These are phyloP conservation scores for Hydrolagus affinis DNA, from an alignment of 2,113 vertebrate genomes.

Conservation along the genomic window DNA sequence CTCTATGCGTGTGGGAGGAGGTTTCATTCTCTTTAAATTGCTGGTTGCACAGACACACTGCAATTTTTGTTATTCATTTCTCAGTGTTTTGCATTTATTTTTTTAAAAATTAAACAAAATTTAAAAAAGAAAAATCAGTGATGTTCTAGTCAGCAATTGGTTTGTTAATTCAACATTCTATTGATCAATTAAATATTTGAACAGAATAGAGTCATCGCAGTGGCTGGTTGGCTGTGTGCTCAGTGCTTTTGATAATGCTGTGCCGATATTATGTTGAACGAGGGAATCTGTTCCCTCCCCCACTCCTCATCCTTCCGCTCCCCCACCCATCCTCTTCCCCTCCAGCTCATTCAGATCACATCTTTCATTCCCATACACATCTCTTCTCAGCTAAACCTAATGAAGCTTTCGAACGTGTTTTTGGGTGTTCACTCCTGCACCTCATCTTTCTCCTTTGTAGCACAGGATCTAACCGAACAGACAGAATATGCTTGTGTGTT, in stretches of 20 bases:
- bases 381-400: neutral
- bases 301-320: no score
- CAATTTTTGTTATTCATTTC: neutral
- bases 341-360: neutral
- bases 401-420: neutral
- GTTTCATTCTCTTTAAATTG: no score
- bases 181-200: conserved; percentile 24
- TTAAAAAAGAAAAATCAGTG: neutral
- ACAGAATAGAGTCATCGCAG: neutral
- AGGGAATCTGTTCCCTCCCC: neutral
- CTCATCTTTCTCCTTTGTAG: neutral
- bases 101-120: conserved; percentile 1
- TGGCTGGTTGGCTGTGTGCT: neutral
- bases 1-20: no score
- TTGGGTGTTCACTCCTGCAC: neutral
- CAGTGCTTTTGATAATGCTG: no score
- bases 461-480: neutral
- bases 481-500: neutral
- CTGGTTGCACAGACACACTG: no score
- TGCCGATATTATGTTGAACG: neutral
- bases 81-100: neutral
- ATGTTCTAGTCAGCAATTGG: neutral
- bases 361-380: no score
- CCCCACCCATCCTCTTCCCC: neutral
- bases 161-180: conserved; percentile 2